These are phyloP conservation scores for Condylura cristata DNA, from an alignment of 2,113 vertebrate genomes.

Conservation along the genomic window DNA sequence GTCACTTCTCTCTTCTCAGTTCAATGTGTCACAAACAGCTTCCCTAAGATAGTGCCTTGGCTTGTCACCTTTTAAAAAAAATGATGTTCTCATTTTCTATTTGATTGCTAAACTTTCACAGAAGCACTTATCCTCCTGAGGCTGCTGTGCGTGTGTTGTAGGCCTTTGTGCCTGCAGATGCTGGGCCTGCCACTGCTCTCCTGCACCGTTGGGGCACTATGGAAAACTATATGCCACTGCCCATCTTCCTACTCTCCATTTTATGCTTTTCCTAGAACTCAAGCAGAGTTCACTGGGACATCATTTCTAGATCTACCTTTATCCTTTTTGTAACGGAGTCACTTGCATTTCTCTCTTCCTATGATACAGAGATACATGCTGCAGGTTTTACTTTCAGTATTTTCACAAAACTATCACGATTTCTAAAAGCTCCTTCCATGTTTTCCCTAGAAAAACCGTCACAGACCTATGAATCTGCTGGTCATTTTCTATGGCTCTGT, in stretches of 20 bases:
- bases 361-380: neutral
- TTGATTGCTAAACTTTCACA: neutral
- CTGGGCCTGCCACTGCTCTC: neutral
- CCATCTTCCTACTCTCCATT: neutral
- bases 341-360: neutral
- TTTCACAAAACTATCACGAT: neutral
- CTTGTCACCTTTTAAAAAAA: neutral
- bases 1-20: neutral
- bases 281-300: neutral
- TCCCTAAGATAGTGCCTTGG: neutral
- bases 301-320: neutral
- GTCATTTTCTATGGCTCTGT: constrained; percentile 41
- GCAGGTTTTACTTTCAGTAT: neutral
- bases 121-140: neutral
- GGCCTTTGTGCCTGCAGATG: too few species aligned
- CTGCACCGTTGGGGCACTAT: neutral
- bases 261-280: neutral
- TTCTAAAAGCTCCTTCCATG: neutral
- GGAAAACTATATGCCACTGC: neutral
- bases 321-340: too few species aligned
- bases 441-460: neutral
- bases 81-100: neutral
- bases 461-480: neutral
- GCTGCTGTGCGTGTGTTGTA: neutral
- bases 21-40: neutral